These are phyloP conservation scores for Melanchra persicariae DNA, from an alignment of 2,888 invertebrate genomes.

Conservation along the genomic window DNA sequence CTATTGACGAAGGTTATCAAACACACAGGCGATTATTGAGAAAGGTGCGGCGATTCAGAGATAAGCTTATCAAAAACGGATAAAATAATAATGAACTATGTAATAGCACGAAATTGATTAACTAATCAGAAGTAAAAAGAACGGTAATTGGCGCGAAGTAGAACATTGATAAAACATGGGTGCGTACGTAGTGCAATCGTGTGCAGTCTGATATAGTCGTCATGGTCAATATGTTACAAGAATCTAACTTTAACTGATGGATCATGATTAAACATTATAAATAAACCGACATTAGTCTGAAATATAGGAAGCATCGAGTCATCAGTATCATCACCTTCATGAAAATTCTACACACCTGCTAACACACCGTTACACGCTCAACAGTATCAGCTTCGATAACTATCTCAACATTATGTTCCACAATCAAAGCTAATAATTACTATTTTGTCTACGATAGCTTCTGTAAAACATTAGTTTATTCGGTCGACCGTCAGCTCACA, in stretches of 20 bases:
- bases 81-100: slow-evolving; percentile 40
- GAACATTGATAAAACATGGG: slow-evolving; percentile 39
- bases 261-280: slow-evolving; percentile 32
- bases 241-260: slow-evolving; percentile 13
- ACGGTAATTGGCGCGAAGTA: slow-evolving; percentile 35
- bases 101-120: slow-evolving; percentile 51
- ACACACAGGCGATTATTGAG: slow-evolving; percentile 45
- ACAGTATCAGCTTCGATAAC: slow-evolving; percentile 21
- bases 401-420: neutral
- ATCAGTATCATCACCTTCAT: slow-evolving; percentile 22
- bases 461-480: neutral
- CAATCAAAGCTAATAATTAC: neutral
- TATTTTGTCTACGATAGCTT: neutral
- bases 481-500: neutral
- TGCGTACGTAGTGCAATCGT: slow-evolving; percentile 26
- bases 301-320: slow-evolving; percentile 3
- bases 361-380: neutral
- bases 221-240: slow-evolving; percentile 11
- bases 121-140: slow-evolving; percentile 48
- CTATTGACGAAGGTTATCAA: slow-evolving; percentile 49
- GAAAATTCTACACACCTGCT: neutral
- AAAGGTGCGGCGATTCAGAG: slow-evolving; percentile 52
- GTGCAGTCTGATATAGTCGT: neutral
- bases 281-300: slow-evolving; percentile 1
- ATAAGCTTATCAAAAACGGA: slow-evolving; percentile 48